Base-by-base conservation (phyloP, 92 coral and sea anemone species). In the Galaxea fascicularis region DNA sequence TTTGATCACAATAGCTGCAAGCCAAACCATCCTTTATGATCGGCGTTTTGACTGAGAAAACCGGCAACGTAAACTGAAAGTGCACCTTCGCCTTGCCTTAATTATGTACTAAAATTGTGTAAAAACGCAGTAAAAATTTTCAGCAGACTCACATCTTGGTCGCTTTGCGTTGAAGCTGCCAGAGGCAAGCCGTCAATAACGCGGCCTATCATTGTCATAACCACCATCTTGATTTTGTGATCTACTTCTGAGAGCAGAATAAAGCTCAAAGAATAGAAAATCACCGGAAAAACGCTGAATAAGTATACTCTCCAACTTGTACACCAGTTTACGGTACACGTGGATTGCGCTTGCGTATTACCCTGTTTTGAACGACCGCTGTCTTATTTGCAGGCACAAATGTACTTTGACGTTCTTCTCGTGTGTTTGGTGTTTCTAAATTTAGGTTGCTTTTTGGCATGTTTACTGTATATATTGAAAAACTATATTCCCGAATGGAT, bases 161-260 rank as follows among this genome's bases (percentile, higher is more conserved):
- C 99, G 28, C 97, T 92, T 77, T 96, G 99, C 93, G 92, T 97
- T 7, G 98, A 94, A 21, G 99, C 99, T 41, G 99, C 98, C 14
- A 97, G 89, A 26, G 98, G 99, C 59, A 97, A 82, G 86, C 99
- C 99, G 76, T 97, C 99, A 16, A 65, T 90, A 41, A 95, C 94
- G 66, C 99, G 99, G 73, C 99, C 99, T 73, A 97, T 92, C 99
- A 97, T 97, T 79, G 99, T 97, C 99, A 97, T 94, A 17, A 97
- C 73, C 80, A 97, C 99, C 99, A 97, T 97, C 89, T 66, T 90
- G 68, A 65, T 57, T 15, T 28, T 12, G 16, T 59, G 3, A 12
- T 6, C 4, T 15, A 17, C 29, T 56, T 59, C 56, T 88, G 41
- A 27, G 4, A 35, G 62, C 41, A 64, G 52, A 59, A 66, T 49